Evolutionary conservation across 2,888 invertebrate genomes (phyloP).

Genomic region (Idaea aversata): DNA sequence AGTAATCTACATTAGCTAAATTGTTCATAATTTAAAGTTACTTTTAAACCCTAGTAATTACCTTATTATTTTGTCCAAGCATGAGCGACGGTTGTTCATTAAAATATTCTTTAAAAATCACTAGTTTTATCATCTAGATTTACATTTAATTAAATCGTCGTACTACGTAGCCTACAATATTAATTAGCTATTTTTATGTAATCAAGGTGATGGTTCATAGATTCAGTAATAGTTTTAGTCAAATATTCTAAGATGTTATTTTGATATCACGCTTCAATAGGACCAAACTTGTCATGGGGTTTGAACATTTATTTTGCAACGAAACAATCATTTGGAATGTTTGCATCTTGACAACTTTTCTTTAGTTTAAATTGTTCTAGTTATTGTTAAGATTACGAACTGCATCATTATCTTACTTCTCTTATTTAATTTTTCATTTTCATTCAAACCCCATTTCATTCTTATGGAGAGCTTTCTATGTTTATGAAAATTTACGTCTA

Average conservation of each 20-base stretch:
- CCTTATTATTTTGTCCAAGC: constrained; percentile 40
- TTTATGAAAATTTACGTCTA: constrained; percentile 32
- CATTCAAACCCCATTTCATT: constrained; percentile 80
- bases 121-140: constrained; percentile 15
- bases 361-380: constrained; percentile 51
- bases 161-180: constrained; percentile 5
- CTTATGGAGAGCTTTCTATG: constrained; percentile 69
- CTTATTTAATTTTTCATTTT: constrained; percentile 51
- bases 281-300: constrained; percentile 72
- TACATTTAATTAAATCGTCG: constrained; percentile 30
- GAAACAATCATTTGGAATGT: constrained; percentile 72
- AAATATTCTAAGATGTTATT: constrained; percentile 20
- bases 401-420: constrained; percentile 58
- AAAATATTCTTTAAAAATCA: constrained; percentile 11
- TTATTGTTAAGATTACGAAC: constrained; percentile 55
- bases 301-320: constrained; percentile 74
- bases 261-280: constrained; percentile 47
- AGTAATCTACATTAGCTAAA: neutral
- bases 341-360: constrained; percentile 80
- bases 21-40: constrained; percentile 17
- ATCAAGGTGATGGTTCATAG: constrained; percentile 51
- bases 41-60: constrained; percentile 34
- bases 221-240: constrained; percentile 11
- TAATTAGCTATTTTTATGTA: constrained; percentile 25
- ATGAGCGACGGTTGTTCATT: constrained; percentile 36